phyloP scores from a whole-genome alignment of 2,113 vertebrate species.

The Porphyrio hochstetteri region DNA sequence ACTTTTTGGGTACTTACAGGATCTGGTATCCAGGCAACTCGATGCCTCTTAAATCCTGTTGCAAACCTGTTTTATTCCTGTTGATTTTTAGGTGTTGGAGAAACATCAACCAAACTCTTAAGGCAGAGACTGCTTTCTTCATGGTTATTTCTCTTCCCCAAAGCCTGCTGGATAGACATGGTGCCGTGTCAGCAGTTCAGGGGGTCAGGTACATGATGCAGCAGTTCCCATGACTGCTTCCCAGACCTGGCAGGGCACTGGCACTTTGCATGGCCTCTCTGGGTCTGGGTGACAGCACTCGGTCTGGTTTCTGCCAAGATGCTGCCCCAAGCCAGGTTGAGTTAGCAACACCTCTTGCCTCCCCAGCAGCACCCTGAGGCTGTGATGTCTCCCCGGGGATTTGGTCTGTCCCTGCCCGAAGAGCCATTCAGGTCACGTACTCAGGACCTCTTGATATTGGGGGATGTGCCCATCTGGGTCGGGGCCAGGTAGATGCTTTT shows the following conservation, averaged over 20 bases:
- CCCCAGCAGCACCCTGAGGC: background rate
- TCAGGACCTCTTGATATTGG: background rate
- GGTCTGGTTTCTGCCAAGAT: fast-evolving
- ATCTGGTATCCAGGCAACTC: constrained; percentile 77
- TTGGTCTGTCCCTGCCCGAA: fast-evolving
- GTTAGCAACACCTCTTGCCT: fast-evolving
- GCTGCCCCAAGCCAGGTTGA: background rate
- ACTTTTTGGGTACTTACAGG: constrained; percentile 70
- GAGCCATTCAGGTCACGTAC: fast-evolving
- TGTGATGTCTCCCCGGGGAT: fast-evolving
- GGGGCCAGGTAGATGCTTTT: background rate
- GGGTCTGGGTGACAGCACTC: background rate
- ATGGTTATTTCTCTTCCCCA: background rate
- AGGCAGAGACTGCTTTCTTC: background rate
- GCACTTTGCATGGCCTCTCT: background rate
- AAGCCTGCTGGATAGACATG: fast-evolving
- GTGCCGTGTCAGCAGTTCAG: background rate
- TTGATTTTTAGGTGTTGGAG: background rate
- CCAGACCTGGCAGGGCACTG: background rate
- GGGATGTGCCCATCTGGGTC: background rate
- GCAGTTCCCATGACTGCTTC: background rate
- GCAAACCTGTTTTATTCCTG: constrained; percentile 25
- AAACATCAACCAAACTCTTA: background rate
- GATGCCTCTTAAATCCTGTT: constrained; percentile 61
- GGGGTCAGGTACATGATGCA: fast-evolving